Conservation (phyloP, 2,113 vertebrate species). For the sheep (Ovis aries) region ARS-UI_Ramb_v3.0 NC_056060.1:58439001-58439500, state of each 20-base stretch:
- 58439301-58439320: constrained; percentile 67
- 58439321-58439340: constrained; percentile 56
- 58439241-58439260: constrained; percentile 69
- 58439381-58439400: not conserved
- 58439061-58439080: constrained; percentile 56
- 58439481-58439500: not conserved
- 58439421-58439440: not conserved
- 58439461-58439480: not conserved
- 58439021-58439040: constrained; percentile 54
- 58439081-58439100: constrained; percentile 50
- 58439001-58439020: constrained; percentile 66
- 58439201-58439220: constrained; percentile 79
- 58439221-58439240: constrained; percentile 76
- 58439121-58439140: constrained; percentile 64
- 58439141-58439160: constrained; percentile 81
- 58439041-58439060: constrained; percentile 53
- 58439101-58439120: constrained; percentile 73
- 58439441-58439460: not conserved
- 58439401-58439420: not conserved
- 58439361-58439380: not conserved
- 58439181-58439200: constrained; percentile 85
- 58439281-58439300: constrained; percentile 77
- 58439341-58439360: constrained; percentile 45
- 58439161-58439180: constrained; percentile 81
- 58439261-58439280: constrained; percentile 74